These are phyloP conservation scores for cattle (Bos taurus) DNA, from an alignment of 2,113 vertebrate species.

Conservation along the genomic window ARS-UCD2.0 NC_037336.1:30856501-30857000, in stretches of 20 bases:
- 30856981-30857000: background rate
- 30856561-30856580: background rate
- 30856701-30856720: background rate
- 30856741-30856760: background rate
- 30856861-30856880: background rate
- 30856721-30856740: background rate
- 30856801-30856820: background rate
- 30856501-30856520: background rate
- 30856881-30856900: background rate
- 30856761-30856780: background rate
- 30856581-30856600: background rate
- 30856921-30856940: background rate
- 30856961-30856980: background rate
- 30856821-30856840: background rate
- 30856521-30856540: background rate
- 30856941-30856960: background rate
- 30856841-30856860: background rate
- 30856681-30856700: background rate
- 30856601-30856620: background rate
- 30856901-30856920: background rate
- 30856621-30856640: background rate
- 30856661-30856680: background rate
- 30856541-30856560: background rate
- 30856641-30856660: background rate
- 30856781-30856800: background rate